Conservation (phyloP, 2,888 invertebrate genomes). For the Baccha elongata region DNA sequence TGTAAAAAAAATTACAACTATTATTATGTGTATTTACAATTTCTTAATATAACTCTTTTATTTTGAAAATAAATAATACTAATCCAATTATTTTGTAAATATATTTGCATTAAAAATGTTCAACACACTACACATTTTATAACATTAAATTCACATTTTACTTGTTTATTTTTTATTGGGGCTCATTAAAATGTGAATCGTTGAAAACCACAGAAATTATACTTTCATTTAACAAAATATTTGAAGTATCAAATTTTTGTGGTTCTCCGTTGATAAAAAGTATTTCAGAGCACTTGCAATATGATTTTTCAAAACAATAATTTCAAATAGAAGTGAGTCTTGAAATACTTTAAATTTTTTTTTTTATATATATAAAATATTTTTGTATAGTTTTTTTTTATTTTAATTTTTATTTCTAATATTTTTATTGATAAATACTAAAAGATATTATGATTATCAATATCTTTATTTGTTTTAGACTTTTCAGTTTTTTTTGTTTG, state of each 20-base stretch:
- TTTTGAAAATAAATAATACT: no score
- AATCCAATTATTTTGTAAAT: background rate
- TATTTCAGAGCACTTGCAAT: constrained; percentile 16
- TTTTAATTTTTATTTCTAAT: constrained; percentile 7
- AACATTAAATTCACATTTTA: constrained; percentile 32
- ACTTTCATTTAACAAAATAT: background rate
- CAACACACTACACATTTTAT: background rate
- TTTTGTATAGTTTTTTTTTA: background rate
- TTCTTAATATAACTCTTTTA: background rate
- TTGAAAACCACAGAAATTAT: constrained; percentile 33
- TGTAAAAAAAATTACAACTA: background rate
- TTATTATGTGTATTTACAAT: background rate
- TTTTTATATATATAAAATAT: background rate
- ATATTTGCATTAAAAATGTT: background rate
- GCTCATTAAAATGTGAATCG: constrained; percentile 53
- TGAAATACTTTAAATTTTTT: constrained; percentile 22
- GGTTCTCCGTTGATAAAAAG: constrained; percentile 25
- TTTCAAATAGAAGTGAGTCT: constrained; percentile 11
- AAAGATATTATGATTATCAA: no score
- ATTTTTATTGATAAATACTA: background rate
- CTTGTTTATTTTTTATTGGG: constrained; percentile 40
- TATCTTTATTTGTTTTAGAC: no score
- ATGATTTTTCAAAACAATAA: background rate
- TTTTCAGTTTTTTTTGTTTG: no score
- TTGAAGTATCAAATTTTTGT: constrained; percentile 34